phyloP scores from a whole-genome alignment of 2,113 vertebrate genomes.

The Antechinus flavipes region DNA sequence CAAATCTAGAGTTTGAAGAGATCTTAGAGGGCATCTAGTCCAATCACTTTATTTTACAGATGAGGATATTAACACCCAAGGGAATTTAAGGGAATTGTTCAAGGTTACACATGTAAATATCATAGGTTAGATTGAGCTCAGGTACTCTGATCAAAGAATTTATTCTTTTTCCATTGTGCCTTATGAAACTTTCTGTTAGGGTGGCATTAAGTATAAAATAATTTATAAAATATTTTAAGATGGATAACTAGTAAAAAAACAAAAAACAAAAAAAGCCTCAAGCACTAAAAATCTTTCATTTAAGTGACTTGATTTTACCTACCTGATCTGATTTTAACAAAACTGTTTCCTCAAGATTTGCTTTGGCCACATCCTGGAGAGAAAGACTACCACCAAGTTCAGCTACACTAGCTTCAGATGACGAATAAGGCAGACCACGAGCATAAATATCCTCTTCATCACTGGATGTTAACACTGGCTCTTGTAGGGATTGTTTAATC shows the following conservation, averaged over 20 bases:
- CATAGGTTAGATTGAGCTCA: neutral
- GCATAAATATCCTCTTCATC: slow-evolving; percentile 98
- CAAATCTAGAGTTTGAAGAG: neutral
- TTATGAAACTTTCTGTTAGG: neutral
- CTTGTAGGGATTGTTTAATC: slow-evolving; percentile 67
- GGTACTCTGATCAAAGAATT: neutral
- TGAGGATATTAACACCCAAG: neutral
- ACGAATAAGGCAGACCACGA: slow-evolving; percentile 83
- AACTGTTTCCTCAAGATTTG: slow-evolving; percentile 78
- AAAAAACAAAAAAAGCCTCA: neutral
- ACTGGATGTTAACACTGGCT: slow-evolving; percentile 85
- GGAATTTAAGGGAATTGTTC: neutral
- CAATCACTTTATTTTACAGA: neutral
- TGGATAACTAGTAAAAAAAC: neutral
- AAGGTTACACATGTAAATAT: neutral
- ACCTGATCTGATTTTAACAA: slow-evolving; percentile 92
- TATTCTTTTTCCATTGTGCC: neutral
- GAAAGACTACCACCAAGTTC: slow-evolving; percentile 76
- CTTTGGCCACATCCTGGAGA: slow-evolving; percentile 80
- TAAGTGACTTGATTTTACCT: slow-evolving; percentile 10
- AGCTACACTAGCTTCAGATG: slow-evolving; percentile 81
- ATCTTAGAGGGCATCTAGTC: neutral
- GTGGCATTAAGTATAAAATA: neutral
- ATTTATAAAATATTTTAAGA: neutral
- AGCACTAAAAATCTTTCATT: neutral